Base-by-base conservation (phyloP, 2,797 vertebrate species). In the Hoplostethus atlanticus region DNA sequence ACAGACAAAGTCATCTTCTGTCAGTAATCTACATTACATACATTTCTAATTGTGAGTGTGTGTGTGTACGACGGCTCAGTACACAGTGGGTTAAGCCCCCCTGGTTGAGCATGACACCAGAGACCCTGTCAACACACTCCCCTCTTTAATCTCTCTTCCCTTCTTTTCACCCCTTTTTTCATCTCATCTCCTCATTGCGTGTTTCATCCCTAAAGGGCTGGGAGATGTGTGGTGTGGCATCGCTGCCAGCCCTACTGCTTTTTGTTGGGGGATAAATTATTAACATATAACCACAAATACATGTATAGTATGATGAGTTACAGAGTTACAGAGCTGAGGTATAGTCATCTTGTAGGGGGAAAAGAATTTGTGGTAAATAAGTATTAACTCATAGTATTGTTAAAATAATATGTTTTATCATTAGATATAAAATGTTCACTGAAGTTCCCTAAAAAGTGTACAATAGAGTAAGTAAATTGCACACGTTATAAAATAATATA, bases 101-200 rank as follows among this genome's bases (percentile, higher is more conserved):
- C 31, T 57, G 54, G 44, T 68, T 25, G 46, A 68, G 46, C 53
- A 47, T 57, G 64, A 66, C 64, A 64, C n/a, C 50, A 64, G 62
- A 73, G 60, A 84, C 57, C 58, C 76, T 67, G 47, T 83, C 71
- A 77, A 57, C 62, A 70, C 21, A 55, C 48, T 63, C 34, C 11
- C 34, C 55, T 47, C 64, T 80, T 63, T 79, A 76, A 79, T 74
- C 44, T 65, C 36, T 12, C 66, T 36, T 51, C 11, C 42, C 34
- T 38, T 59, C 55, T 36, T 58, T 60, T 60, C 12, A 11, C 30
- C n/a, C 44, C 8, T 3, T 55, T 47, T 34, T 28, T 11, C 21
- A 3, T 44, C 47, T 46, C 15, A 47, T 53, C 56, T 47, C 60
- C 21, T 28, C 25, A 48, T 57, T n/a, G 60, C 25, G 42, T 11